A percentile compares a stretch with the other conserved stretches of the same genome.
Conservation (phyloP, 2,113 vertebrate genomes). For the Spilogale gracilis region DNA sequence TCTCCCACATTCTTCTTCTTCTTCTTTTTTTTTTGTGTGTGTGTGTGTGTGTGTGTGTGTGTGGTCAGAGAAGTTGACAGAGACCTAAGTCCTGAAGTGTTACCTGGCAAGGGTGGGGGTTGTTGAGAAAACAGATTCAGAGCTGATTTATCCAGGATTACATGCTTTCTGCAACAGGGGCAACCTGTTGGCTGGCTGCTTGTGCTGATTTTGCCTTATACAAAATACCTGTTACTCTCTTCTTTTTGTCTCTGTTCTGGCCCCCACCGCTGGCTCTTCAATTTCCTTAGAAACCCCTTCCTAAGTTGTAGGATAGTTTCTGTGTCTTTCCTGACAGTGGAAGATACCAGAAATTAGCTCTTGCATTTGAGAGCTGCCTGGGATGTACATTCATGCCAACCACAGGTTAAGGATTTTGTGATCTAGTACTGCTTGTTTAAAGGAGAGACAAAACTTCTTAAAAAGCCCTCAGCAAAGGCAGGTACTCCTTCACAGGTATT, state of each 20-base stretch:
- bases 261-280: background rate
- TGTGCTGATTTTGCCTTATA: background rate
- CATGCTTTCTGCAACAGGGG: background rate
- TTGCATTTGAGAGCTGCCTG: background rate
- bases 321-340: background rate
- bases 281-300: background rate
- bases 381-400: background rate
- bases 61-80: background rate
- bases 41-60: background rate
- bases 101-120: background rate
- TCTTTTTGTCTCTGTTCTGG: too few relatives aligned
- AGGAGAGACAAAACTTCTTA: background rate
- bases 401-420: background rate
- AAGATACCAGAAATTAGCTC: background rate
- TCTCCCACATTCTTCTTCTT: background rate
- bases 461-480: background rate
- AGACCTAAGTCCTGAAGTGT: background rate
- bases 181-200: background rate
- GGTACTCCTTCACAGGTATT: background rate
- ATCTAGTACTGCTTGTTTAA: background rate
- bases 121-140: background rate
- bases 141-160: too few relatives aligned
- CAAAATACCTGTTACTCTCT: background rate
- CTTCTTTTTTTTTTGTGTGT: too few relatives aligned
- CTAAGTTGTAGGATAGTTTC: background rate